Conservation (phyloP, 2,113 vertebrate species). For the Accipiter cooperii region DNA sequence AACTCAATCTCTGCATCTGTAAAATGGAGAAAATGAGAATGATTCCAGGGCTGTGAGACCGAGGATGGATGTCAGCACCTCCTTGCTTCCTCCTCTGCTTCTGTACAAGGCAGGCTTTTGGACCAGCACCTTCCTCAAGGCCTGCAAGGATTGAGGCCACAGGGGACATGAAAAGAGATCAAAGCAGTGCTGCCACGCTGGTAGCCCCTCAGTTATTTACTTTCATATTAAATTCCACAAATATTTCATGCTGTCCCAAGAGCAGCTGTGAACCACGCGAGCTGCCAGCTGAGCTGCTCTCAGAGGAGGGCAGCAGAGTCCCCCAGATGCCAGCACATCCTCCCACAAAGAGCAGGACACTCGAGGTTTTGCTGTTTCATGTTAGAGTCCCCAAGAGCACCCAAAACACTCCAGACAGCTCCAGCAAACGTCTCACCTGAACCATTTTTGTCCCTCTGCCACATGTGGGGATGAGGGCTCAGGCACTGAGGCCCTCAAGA, state of each 20-base stretch:
- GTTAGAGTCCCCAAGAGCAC: not conserved
- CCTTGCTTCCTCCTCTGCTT: not conserved
- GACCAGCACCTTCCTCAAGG: not conserved
- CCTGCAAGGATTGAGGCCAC: not conserved
- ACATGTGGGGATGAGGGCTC: not conserved
- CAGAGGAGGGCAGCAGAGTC: conserved; percentile 46
- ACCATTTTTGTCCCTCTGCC: not conserved
- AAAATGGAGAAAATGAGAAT: not conserved
- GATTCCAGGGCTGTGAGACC: not conserved
- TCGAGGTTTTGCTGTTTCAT: rapidly evolving
- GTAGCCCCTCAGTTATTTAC: not conserved
- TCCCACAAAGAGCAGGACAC: not conserved
- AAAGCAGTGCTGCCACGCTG: not conserved
- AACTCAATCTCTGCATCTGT: not conserved
- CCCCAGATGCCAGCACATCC: not conserved
- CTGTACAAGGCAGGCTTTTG: not conserved
- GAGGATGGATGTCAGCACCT: not conserved
- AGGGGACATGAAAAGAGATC: not conserved
- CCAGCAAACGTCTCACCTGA: not conserved
- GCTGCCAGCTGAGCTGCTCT: not conserved
- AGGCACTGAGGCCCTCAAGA: not conserved
- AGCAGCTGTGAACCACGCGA: not conserved
- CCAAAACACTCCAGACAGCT: not conserved
- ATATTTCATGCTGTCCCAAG: not conserved
- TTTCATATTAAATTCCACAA: not conserved